Conservation (phyloP, 1,140 invertebrate species). For the Acromyrmex heyeri region DNA sequence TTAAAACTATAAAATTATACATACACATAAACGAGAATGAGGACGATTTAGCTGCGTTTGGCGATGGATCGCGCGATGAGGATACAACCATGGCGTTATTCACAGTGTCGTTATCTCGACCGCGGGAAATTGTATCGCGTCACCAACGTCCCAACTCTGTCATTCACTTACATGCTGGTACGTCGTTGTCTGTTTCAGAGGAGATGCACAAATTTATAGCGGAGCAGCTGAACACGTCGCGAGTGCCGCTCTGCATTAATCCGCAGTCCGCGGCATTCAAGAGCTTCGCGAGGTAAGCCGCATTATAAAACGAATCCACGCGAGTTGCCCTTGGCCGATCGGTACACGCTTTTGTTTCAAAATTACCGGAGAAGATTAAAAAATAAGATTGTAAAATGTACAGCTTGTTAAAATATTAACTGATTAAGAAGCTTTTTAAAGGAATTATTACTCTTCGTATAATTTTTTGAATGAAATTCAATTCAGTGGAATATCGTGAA, state of each 20-base stretch:
- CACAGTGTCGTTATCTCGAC: constrained; percentile 20
- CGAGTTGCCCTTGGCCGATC: constrained; percentile 47
- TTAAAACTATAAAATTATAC: not conserved
- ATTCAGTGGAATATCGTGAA: not conserved
- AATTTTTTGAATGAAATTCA: not conserved
- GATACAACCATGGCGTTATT: constrained; percentile 19
- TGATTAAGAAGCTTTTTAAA: not conserved
- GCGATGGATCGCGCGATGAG: not conserved
- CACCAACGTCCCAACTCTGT: constrained; percentile 4
- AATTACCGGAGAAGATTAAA: constrained; percentile 23
- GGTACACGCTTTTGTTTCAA: constrained; percentile 13
- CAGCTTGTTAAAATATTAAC: not conserved
- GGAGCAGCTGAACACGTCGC: constrained; percentile 96
- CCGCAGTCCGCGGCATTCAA: constrained; percentile 99
- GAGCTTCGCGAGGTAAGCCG: constrained; percentile 98
- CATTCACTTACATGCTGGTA: constrained; percentile 36
- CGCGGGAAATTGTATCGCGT: constrained; percentile 2
- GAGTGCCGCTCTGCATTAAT: constrained; percentile 99
- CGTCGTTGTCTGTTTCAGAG: constrained; percentile 90
- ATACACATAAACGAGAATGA: not conserved
- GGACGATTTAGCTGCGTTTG: constrained; percentile 17
- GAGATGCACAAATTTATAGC: constrained; percentile 99
- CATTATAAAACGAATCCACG: constrained; percentile 51
- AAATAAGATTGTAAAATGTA: not conserved
- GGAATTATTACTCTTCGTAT: not conserved